A percentile compares a stretch with the other conserved stretches of the same genome.
phyloP scores from a whole-genome alignment of 2,888 invertebrate species.

The Boloria selene region DNA sequence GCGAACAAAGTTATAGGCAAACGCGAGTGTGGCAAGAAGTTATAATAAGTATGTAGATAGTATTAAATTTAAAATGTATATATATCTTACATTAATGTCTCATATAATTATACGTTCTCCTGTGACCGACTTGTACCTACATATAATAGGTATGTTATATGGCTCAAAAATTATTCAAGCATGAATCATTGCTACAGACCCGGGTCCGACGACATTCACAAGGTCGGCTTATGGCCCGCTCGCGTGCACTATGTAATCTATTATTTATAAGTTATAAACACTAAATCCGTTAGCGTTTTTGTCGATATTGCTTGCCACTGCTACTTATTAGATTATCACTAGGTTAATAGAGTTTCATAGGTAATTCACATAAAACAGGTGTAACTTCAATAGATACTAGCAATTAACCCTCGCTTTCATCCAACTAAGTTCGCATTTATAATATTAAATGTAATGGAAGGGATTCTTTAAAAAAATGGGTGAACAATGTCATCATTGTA shows the following conservation, averaged over 20 bases:
- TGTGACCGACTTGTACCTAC: slow-evolving; percentile 7
- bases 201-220: slow-evolving; percentile 65
- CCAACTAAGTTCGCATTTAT: too few species aligned
- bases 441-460: too few species aligned
- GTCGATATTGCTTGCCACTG: not conserved
- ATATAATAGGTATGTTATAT: not conserved
- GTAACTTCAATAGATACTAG: too few species aligned
- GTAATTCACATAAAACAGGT: too few species aligned
- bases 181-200: slow-evolving; percentile 57
- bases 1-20: too few species aligned
- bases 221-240: slow-evolving; percentile 53
- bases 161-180: slow-evolving; percentile 42
- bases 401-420: too few species aligned
- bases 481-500: not conserved
- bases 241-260: slow-evolving; percentile 32
- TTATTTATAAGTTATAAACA: slow-evolving; percentile 20
- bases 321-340: not conserved
- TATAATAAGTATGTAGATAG: not conserved
- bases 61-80: not conserved
- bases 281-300: slow-evolving; percentile 9
- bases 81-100: not conserved
- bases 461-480: too few species aligned
- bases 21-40: too few species aligned
- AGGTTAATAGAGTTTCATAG: too few species aligned
- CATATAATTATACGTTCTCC: not conserved